These are phyloP conservation scores for Brachynemurus nebulosus DNA, from an alignment of 2,888 invertebrate species.

Conservation along the genomic window DNA sequence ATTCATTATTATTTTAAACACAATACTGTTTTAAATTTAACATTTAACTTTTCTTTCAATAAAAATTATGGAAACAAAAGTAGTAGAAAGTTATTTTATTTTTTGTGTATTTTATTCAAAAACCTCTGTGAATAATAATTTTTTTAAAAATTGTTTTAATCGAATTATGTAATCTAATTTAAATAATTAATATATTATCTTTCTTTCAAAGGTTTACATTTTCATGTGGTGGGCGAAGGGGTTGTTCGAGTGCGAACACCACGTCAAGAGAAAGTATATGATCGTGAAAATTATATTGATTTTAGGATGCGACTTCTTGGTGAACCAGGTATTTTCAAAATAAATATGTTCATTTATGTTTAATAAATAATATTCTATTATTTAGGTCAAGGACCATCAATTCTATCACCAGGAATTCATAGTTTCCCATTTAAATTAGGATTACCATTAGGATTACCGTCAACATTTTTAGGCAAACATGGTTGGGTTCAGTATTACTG, in stretches of 20 bases:
- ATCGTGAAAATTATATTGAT: constrained; percentile 89
- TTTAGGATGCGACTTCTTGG: constrained; percentile 86
- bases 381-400: constrained; percentile 64
- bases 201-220: constrained; percentile 60
- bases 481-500: constrained; percentile 94
- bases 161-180: background rate
- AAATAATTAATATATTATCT: constrained; percentile 6
- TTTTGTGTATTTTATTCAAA: too few relatives aligned
- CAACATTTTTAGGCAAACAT: constrained; percentile 84
- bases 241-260: constrained; percentile 76
- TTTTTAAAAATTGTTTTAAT: too few relatives aligned
- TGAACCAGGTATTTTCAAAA: constrained; percentile 50
- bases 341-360: constrained; percentile 6
- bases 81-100: too few relatives aligned
- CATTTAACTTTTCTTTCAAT: too few relatives aligned
- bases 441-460: constrained; percentile 76
- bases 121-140: too few relatives aligned
- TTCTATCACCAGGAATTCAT: constrained; percentile 84
- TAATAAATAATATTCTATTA: constrained; percentile 8
- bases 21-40: too few relatives aligned
- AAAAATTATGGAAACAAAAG: too few relatives aligned
- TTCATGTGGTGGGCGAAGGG: constrained; percentile 89
- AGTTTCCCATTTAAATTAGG: constrained; percentile 91
- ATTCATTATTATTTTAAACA: too few relatives aligned
- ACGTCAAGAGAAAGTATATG: constrained; percentile 72